Evolutionary conservation across 1,140 invertebrate species (phyloP), one percentile per base, ranked within the genome.

Genomic region (Thalassaphorura encarpata): DNA sequence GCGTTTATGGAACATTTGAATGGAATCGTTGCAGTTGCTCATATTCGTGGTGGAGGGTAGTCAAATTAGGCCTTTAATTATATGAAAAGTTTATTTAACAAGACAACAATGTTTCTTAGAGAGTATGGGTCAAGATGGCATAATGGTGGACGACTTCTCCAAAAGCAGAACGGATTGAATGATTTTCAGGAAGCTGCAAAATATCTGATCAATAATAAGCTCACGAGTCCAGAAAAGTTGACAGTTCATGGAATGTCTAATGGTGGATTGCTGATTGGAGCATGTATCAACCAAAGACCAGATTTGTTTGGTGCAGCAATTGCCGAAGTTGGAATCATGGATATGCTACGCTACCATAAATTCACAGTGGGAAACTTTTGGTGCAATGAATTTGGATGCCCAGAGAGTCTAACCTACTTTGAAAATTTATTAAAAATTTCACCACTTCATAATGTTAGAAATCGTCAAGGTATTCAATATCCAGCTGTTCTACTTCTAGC

Each of bases 111-210:
- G 31, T 40, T 31, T 33, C 31, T 52, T 53, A 87, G 92, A 1
- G 95, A 99, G 73, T 99, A 98, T 73, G 96, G 96, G 36, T 88
- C 97, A 72, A 83, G 81, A 52, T 99, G 96, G 96, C 94, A 99
- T 72, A 89, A 97, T 72, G 84, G 74, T n/a, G 96, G 95, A 13
- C 81, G 87, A 23, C 77, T 93, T 42, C 76, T 83, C 0, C 95
- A 97, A 61, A 99, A 98, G 71, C 95, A 98, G 75, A 99, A 98
- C 75, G 85, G 85, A 36, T 98, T 98, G 72, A 85, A 97, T 74
- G 96, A 99, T 75, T 97, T 99, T 72, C 86, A 90, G 68, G 75
- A 79, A 56, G 93, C 93, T 18, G 94, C 89, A 1, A 83, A 97
- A 72, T 96, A 89, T 75, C 77, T 99, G 13, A 80, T 96, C 29